phyloP scores from a whole-genome alignment of 2,888 invertebrate genomes.

The Ochlodes sylvanus region DNA sequence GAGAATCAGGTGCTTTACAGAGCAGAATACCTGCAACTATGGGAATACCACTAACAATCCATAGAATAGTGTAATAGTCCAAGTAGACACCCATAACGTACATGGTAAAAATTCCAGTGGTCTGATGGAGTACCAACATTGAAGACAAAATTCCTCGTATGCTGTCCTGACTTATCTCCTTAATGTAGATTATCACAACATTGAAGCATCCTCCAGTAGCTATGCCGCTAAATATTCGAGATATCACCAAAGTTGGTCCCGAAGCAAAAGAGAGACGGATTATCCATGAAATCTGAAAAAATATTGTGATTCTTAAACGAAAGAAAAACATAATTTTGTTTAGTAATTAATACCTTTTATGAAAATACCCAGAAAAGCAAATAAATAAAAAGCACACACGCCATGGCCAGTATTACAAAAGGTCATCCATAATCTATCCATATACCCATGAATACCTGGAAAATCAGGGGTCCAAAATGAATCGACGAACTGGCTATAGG shows the following conservation, averaged over 20 bases:
- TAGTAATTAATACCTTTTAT: too few relatives aligned
- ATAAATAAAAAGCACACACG: too few relatives aligned
- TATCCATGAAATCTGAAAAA: slow-evolving; percentile 62
- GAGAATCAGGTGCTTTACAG: slow-evolving; percentile 67
- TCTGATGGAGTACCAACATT: slow-evolving; percentile 58
- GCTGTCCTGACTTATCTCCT: slow-evolving; percentile 67
- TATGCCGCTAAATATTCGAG: slow-evolving; percentile 58
- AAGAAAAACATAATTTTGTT: too few relatives aligned
- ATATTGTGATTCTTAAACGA: too few relatives aligned
- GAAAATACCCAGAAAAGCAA: too few relatives aligned
- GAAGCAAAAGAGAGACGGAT: slow-evolving; percentile 57
- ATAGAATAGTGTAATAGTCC: slow-evolving; percentile 59
- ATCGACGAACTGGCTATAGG: too few relatives aligned
- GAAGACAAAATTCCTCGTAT: slow-evolving; percentile 63
- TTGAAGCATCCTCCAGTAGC: slow-evolving; percentile 65
- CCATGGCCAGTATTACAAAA: too few relatives aligned
- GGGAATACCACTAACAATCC: slow-evolving; percentile 57
- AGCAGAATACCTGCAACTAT: slow-evolving; percentile 57
- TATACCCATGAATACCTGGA: too few relatives aligned
- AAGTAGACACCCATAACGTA: slow-evolving; percentile 64
- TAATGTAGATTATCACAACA: slow-evolving; percentile 64
- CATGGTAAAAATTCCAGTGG: slow-evolving; percentile 63
- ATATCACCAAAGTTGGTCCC: slow-evolving; percentile 54
- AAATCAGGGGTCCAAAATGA: too few relatives aligned
- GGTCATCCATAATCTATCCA: too few relatives aligned